Evolutionary conservation across 2,113 vertebrate species (phyloP).

Genomic region (Epinephelus lanceolatus): DNA sequence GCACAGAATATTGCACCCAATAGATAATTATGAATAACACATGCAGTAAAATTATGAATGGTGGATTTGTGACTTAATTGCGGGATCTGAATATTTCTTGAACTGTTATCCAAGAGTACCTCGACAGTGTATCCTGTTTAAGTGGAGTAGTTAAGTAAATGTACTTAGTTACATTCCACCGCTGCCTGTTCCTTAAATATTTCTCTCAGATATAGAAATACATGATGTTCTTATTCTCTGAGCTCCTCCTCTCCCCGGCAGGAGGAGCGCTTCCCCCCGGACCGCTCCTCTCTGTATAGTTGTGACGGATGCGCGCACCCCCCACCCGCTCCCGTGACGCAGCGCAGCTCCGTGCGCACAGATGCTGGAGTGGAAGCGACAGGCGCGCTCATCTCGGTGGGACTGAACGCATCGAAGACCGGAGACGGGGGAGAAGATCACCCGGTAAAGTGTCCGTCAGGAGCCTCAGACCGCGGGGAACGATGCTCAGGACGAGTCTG

Average conservation of each 20-base stretch:
- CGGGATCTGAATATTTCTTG: not conserved
- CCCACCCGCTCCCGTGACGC: slow-evolving; percentile 64
- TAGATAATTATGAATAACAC: too few species aligned
- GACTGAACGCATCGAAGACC: slow-evolving; percentile 55
- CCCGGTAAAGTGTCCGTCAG: slow-evolving; percentile 50
- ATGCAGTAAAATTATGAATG: not conserved
- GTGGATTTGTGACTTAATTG: not conserved
- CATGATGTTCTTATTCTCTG: not conserved
- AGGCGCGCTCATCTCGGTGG: slow-evolving; percentile 54
- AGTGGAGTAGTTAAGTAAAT: not conserved
- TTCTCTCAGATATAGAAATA: not conserved
- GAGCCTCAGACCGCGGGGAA: slow-evolving; percentile 57
- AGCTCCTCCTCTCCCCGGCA: slow-evolving; percentile 25
- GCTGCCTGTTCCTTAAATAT: not conserved
- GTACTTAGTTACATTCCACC: not conserved
- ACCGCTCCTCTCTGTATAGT: not conserved
- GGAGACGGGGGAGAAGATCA: slow-evolving; percentile 43
- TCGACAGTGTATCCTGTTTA: not conserved
- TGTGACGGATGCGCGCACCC: slow-evolving; percentile 57
- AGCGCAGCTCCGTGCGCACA: slow-evolving; percentile 56
- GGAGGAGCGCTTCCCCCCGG: slow-evolving; percentile 46
- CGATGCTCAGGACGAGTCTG: slow-evolving; percentile 61
- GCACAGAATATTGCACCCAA: too few species aligned
- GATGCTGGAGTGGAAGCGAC: slow-evolving; percentile 55
- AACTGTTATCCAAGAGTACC: too few species aligned